Evolutionary conservation across 2,113 vertebrate genomes (phyloP).

Genomic region (Copsychus sechellarum): DNA sequence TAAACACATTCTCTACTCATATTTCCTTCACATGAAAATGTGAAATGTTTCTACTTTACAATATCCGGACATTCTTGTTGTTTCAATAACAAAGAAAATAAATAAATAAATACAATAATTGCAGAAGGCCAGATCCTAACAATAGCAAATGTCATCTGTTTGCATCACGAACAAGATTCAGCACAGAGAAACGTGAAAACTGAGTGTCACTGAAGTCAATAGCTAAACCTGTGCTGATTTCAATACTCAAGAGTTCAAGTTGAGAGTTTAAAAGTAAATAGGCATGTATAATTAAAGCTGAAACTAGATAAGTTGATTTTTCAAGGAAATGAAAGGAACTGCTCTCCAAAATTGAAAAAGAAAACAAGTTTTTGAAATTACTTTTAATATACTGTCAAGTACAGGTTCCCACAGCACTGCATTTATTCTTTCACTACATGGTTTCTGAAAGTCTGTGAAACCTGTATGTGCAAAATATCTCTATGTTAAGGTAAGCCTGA

Average conservation of each 20-base stretch:
- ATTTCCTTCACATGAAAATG: background rate
- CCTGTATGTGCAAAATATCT: background rate
- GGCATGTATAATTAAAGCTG: background rate
- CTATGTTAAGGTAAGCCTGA: conserved; percentile 8
- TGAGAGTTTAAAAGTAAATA: background rate
- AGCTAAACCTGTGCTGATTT: background rate
- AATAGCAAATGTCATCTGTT: background rate
- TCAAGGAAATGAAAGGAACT: background rate
- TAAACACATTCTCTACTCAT: background rate
- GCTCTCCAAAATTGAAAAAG: background rate
- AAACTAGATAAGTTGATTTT: background rate
- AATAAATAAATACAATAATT: background rate
- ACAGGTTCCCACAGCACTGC: background rate
- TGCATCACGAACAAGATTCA: background rate
- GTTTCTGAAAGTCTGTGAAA: background rate
- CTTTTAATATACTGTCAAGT: background rate
- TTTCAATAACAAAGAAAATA: background rate
- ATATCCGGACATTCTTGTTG: background rate
- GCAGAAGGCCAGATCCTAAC: conserved; percentile 7
- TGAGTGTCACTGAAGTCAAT: background rate
- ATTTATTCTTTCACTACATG: background rate
- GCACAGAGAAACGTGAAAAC: background rate
- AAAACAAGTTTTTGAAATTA: background rate
- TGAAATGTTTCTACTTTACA: background rate
- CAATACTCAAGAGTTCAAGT: background rate